phyloP scores from a whole-genome alignment of 2,113 vertebrate genomes.

The Amazona guildingii region DNA sequence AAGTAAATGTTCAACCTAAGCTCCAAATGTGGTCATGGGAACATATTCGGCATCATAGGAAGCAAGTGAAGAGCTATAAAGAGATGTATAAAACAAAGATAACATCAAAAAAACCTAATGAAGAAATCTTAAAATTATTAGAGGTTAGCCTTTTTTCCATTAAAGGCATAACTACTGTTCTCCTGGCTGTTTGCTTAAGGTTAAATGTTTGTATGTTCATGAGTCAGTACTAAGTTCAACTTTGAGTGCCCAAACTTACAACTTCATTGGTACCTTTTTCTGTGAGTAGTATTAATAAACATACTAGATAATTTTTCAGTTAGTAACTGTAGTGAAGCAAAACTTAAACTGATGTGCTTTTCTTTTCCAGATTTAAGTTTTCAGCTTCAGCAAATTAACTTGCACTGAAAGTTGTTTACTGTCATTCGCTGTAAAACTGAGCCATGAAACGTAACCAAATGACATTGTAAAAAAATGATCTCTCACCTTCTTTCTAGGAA shows the following conservation, averaged over 20 bases:
- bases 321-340: not conserved
- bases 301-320: not conserved
- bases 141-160: slow-evolving; percentile 78
- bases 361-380: not conserved
- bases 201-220: not conserved
- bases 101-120: slow-evolving; percentile 86
- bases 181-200: not conserved
- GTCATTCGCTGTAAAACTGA: not conserved
- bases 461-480: not conserved
- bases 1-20: slow-evolving; percentile 88
- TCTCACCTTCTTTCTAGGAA: slow-evolving; percentile 73
- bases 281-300: not conserved
- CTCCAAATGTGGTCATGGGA: slow-evolving; percentile 96
- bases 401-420: not conserved
- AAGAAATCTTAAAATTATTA: slow-evolving; percentile 76
- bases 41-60: slow-evolving; percentile 82
- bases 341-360: not conserved
- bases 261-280: not conserved
- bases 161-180: not conserved
- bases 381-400: not conserved
- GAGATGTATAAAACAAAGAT: slow-evolving; percentile 92
- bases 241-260: not conserved
- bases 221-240: not conserved
- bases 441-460: not conserved
- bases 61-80: slow-evolving; percentile 84